Evolutionary conservation across 2,888 invertebrate genomes (phyloP).

Genomic region (Flabesymbios commensalis): DNA sequence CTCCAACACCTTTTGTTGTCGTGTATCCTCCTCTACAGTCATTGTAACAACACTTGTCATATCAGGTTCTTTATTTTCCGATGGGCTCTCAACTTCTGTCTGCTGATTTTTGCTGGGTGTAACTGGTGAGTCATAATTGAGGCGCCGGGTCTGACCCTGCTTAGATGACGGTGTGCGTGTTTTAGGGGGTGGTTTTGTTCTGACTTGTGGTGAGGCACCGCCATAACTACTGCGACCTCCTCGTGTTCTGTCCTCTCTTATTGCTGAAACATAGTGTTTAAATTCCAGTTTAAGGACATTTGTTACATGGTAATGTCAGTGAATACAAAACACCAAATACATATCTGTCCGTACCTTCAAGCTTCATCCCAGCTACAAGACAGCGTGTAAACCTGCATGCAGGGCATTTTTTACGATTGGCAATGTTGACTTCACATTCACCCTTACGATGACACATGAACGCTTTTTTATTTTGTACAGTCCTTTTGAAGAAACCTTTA

Average conservation of each 20-base stretch:
- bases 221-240: conserved; percentile 91
- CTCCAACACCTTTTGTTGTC: conserved; percentile 50
- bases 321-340: background rate
- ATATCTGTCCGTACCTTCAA: conserved; percentile 73
- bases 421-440: conserved; percentile 87
- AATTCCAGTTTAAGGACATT: background rate
- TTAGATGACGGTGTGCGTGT: background rate
- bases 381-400: conserved; percentile 97
- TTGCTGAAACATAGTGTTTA: conserved; percentile 67
- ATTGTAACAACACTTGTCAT: conserved; percentile 27
- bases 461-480: conserved; percentile 97
- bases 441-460: conserved; percentile 75
- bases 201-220: conserved; percentile 39
- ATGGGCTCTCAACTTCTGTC: too few relatives aligned
- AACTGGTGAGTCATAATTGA: background rate
- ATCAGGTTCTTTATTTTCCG: background rate
- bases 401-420: conserved; percentile 94
- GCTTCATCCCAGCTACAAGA: conserved; percentile 92
- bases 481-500: conserved; percentile 97
- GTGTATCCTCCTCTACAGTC: too few relatives aligned
- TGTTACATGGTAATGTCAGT: background rate
- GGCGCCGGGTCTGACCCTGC: conserved; percentile 1
- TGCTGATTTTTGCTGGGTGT: background rate
- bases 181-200: background rate
- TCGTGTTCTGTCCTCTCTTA: conserved; percentile 89